Percentiles rank a stretch among this genome's conserved stretches.
These are phyloP conservation scores for Drosophila parthenogenetica DNA, from an alignment of 2,888 invertebrate genomes.

Conservation along the genomic window DNA sequence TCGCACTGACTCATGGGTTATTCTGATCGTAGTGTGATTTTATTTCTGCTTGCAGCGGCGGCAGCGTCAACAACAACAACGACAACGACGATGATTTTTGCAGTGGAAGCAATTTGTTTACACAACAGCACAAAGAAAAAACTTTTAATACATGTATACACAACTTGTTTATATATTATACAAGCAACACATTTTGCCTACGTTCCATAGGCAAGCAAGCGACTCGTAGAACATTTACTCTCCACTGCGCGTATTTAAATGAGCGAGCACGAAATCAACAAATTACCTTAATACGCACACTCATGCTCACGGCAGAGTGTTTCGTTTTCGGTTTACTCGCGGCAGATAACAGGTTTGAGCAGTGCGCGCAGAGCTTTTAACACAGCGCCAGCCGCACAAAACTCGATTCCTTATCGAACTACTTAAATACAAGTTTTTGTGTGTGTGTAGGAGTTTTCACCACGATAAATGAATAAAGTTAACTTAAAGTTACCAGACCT, in stretches of 20 bases:
- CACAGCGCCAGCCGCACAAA: slow-evolving; percentile 1
- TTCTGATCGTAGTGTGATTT: slow-evolving; percentile 69
- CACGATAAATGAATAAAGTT: slow-evolving; percentile 19
- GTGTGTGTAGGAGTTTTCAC: slow-evolving; percentile 11
- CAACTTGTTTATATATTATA: slow-evolving; percentile 12
- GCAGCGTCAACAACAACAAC: slow-evolving; percentile 2
- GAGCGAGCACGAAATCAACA: slow-evolving; percentile 39
- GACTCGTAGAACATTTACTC: slow-evolving; percentile 35
- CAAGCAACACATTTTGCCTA: neutral
- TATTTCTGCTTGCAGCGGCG: slow-evolving; percentile 18
- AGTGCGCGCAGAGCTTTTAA: slow-evolving; percentile 50
- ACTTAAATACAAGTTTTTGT: neutral
- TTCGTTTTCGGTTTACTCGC: slow-evolving; percentile 7
- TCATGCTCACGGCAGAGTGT: neutral
- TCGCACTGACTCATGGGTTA: slow-evolving; percentile 75
- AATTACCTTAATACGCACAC: slow-evolving; percentile 23
- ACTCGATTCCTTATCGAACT: slow-evolving; percentile 23
- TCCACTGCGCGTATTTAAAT: slow-evolving; percentile 50
- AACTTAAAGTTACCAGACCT: slow-evolving; percentile 24
- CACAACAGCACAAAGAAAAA: slow-evolving; percentile 39
- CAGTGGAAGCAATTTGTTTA: slow-evolving; percentile 57
- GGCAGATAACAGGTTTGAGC: slow-evolving; percentile 72
- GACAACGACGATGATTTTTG: slow-evolving; percentile 34
- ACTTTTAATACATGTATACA: slow-evolving; percentile 15
- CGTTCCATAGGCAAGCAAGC: neutral